These are phyloP conservation scores for Rhyacichthys aspro DNA, from an alignment of 2,797 vertebrate species.

Conservation along the genomic window DNA sequence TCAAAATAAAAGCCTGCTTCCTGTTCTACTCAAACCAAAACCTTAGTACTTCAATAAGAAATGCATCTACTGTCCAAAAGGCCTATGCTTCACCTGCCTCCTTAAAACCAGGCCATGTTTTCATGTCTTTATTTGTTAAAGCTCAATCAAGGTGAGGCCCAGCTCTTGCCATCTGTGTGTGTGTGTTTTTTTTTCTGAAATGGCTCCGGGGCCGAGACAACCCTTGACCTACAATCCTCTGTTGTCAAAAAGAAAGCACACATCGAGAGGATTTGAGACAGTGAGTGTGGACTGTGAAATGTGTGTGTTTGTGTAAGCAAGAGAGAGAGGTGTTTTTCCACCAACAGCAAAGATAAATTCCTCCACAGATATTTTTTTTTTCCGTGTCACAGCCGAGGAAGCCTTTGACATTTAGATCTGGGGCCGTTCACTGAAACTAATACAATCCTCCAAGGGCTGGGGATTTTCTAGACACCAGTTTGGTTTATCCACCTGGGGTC, in stretches of 20 bases:
- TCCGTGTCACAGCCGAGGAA: slow-evolving; percentile 36
- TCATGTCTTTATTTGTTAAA: slow-evolving; percentile 34
- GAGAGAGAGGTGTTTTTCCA: slow-evolving; percentile 24
- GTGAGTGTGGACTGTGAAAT: slow-evolving; percentile 42
- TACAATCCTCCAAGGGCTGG: neutral
- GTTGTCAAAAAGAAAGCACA: slow-evolving; percentile 48
- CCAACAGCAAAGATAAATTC: slow-evolving; percentile 17
- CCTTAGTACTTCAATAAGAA: too few relatives aligned
- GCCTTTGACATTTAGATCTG: slow-evolving; percentile 36
- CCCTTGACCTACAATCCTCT: slow-evolving; percentile 56
- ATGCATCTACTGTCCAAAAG: too few relatives aligned
- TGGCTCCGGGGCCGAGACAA: slow-evolving; percentile 36
- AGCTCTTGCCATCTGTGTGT: slow-evolving; percentile 20
- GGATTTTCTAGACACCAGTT: too few relatives aligned
- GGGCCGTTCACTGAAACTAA: slow-evolving; percentile 21
- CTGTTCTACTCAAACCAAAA: too few relatives aligned
- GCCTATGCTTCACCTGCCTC: slow-evolving; percentile 22
- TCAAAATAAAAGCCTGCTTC: too few relatives aligned
- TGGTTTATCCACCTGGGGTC: too few relatives aligned
- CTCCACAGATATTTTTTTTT: slow-evolving; percentile 11
- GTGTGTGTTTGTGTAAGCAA: slow-evolving; percentile 32
- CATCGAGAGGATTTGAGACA: slow-evolving; percentile 46
- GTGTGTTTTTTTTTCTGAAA: slow-evolving; percentile 32
- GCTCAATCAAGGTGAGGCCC: slow-evolving; percentile 41
- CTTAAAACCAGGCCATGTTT: slow-evolving; percentile 16